A percentile compares a stretch with the other conserved stretches of the same genome.
Evolutionary conservation across 2,797 vertebrate genomes (phyloP).

Genomic region (Lepus townsendii): DNA sequence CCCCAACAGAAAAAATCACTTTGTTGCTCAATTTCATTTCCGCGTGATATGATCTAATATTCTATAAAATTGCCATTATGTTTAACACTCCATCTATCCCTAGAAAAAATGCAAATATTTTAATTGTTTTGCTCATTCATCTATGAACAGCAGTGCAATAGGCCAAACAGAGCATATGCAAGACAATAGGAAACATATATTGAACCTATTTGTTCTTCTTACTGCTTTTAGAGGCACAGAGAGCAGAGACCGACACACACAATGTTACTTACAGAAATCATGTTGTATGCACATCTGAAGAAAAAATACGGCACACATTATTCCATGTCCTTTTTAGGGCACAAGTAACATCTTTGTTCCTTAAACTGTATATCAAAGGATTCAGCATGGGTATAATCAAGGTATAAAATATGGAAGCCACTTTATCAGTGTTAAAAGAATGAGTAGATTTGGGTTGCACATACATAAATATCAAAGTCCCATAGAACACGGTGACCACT

Average conservation of each 20-base stretch:
- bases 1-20: not conserved
- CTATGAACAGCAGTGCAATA: not conserved
- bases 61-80: not conserved
- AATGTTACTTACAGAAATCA: not conserved
- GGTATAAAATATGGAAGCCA: constrained; percentile 77
- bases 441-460: constrained; percentile 69
- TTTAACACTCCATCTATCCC: not conserved
- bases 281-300: not conserved
- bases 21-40: not conserved
- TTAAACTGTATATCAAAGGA: constrained; percentile 76
- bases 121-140: not conserved
- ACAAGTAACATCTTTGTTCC: constrained; percentile 75
- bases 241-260: not conserved
- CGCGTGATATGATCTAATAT: not conserved
- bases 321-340: constrained; percentile 16
- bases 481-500: constrained; percentile 69
- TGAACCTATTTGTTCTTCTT: not conserved
- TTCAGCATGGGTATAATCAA: constrained; percentile 79
- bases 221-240: not conserved
- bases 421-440: constrained; percentile 73
- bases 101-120: not conserved
- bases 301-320: not conserved
- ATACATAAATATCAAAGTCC: constrained; percentile 78
- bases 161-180: rapidly evolving
- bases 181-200: not conserved